A percentile compares a stretch with the other conserved stretches of the same genome.
phyloP scores from a whole-genome alignment of 2,113 vertebrate genomes.

The Strix aluco region DNA sequence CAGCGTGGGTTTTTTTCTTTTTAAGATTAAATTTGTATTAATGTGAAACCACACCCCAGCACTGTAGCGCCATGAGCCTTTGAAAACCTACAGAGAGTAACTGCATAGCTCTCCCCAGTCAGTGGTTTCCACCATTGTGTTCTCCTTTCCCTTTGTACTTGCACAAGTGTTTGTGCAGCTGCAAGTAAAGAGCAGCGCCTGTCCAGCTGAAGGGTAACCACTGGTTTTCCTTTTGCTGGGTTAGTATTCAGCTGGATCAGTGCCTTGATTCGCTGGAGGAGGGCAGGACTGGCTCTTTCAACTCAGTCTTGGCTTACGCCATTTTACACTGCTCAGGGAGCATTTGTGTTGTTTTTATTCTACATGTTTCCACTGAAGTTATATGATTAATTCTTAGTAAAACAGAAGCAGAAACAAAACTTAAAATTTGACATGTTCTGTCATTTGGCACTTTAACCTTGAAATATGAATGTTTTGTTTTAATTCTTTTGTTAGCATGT shows the following conservation, averaged over 20 bases:
- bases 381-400: not conserved
- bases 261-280: not conserved
- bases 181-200: not conserved
- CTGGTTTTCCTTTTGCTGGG: not conserved
- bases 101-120: not conserved
- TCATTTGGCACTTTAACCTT: not conserved
- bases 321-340: not conserved
- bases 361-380: not conserved
- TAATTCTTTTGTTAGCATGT: not conserved
- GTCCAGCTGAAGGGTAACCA: not conserved
- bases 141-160: not conserved
- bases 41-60: not conserved
- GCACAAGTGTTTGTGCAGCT: not conserved
- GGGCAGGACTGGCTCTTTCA: not conserved
- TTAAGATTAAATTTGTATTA: not conserved
- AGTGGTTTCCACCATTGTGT: not conserved
- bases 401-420: not conserved
- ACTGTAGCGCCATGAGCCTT: not conserved
- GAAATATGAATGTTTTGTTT: not conserved
- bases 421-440: not conserved
- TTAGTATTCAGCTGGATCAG: not conserved
- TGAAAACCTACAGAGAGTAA: not conserved
- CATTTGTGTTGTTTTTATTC: rapidly evolving
- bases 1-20: not conserved
- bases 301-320: not conserved